phyloP scores from a whole-genome alignment of 1,140 invertebrate species.

The Drosophila insularis region DNA sequence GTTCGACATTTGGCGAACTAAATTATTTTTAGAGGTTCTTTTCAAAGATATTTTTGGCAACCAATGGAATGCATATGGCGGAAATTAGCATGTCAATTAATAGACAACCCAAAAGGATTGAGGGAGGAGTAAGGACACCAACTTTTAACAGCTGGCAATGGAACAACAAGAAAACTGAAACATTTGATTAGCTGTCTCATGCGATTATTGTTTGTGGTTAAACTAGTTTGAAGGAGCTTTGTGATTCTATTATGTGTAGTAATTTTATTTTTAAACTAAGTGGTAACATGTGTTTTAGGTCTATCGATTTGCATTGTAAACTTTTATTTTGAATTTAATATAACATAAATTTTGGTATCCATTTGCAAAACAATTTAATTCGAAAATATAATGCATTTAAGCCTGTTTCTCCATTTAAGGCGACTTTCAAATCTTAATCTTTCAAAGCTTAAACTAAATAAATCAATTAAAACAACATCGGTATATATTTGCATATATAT shows the following conservation, averaged over 20 bases:
- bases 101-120: background rate
- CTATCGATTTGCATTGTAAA: no score
- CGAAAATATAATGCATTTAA: no score
- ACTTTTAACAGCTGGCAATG: slow-evolving; percentile 10
- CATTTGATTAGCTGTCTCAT: background rate
- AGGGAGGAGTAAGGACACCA: slow-evolving; percentile 8
- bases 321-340: no score
- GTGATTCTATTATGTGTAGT: background rate
- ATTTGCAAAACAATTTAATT: no score
- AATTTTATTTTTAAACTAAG: background rate
- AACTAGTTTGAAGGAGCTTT: slow-evolving; percentile 3
- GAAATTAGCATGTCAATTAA: slow-evolving; percentile 30
- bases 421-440: no score
- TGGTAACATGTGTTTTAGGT: no score
- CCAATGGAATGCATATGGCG: slow-evolving; percentile 2
- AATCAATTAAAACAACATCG: no score
- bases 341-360: no score
- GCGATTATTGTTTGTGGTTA: background rate
- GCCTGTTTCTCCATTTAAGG: no score
- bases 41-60: slow-evolving; percentile 51
- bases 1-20: slow-evolving; percentile 18
- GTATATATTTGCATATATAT: no score
- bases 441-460: no score
- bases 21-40: slow-evolving; percentile 31
- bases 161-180: background rate